Evolutionary conservation across 2,888 invertebrate species (phyloP).

Genomic region (Flabesymbios commensalis): DNA sequence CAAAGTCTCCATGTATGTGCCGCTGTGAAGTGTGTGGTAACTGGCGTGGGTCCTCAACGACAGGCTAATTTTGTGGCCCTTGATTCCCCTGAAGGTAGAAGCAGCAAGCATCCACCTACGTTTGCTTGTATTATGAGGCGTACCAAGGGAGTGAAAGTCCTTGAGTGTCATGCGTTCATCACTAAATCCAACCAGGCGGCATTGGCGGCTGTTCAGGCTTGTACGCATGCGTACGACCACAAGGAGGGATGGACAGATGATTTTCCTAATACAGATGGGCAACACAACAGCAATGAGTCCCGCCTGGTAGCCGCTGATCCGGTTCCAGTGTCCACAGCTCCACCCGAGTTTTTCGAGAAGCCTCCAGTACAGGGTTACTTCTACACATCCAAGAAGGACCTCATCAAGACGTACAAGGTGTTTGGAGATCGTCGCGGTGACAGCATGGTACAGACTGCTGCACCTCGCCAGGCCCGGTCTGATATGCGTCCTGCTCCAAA

Average conservation of each 20-base stretch:
- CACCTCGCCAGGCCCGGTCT: conserved; percentile 16
- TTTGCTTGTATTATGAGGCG: conserved; percentile 58
- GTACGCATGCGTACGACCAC: conserved; percentile 88
- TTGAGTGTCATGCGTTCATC: conserved; percentile 60
- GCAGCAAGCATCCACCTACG: conserved; percentile 49
- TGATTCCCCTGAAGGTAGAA: conserved; percentile 44
- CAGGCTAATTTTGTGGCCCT: conserved; percentile 52
- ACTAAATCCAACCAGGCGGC: conserved; percentile 85
- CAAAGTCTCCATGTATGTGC: conserved; percentile 55
- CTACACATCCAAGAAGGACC: conserved; percentile 45
- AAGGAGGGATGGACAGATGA: conserved; percentile 34
- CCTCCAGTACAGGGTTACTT: conserved; percentile 52
- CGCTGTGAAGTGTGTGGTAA: conserved; percentile 53
- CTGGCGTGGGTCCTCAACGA: conserved; percentile 36
- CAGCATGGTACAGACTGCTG: conserved; percentile 18
- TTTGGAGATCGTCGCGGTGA: no score
- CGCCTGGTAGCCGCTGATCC: conserved; percentile 24
- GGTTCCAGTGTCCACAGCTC: conserved; percentile 36
- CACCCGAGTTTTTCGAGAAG: conserved; percentile 49
- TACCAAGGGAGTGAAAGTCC: conserved; percentile 51
- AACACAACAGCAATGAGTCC: conserved; percentile 11
- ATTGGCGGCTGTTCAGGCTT: conserved; percentile 94
- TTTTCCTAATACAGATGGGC: conserved; percentile 22
- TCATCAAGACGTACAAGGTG: conserved; percentile 49
- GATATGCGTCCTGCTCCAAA: no score